Percentiles rank a stretch among this genome's conserved stretches.
Evolutionary conservation across 92 coral and sea anemone species (phyloP).

Genomic region (Porites rus): DNA sequence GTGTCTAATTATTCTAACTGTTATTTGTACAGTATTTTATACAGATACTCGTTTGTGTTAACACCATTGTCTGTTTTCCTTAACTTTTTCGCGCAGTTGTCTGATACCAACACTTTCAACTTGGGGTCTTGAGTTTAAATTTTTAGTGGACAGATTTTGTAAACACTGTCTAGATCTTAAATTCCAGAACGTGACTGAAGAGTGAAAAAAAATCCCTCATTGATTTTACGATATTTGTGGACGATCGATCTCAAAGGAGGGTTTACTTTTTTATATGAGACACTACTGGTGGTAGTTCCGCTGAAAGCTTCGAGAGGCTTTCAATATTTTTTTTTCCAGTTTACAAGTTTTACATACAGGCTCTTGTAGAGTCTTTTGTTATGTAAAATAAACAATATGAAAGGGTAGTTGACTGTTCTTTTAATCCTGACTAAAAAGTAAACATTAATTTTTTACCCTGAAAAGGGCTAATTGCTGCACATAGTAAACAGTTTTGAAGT

Average conservation of each 20-base stretch:
- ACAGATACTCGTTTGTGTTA: not conserved
- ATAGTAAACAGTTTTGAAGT: no score
- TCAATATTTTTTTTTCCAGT: not conserved
- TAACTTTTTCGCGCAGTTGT: not conserved
- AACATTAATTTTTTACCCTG: conserved; percentile 3
- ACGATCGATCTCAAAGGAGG: not conserved
- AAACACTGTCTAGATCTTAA: not conserved
- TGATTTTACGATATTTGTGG: not conserved
- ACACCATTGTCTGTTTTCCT: not conserved
- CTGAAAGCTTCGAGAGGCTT: not conserved
- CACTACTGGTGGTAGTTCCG: not conserved
- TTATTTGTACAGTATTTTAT: conserved; percentile 8
- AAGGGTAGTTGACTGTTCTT: conserved; percentile 1
- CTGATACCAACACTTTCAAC: not conserved
- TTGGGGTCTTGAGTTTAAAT: not conserved
- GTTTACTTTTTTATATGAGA: not conserved
- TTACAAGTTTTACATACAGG: conserved; percentile 5
- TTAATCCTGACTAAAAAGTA: conserved; percentile 5
- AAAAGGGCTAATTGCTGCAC: not conserved
- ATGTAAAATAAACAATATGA: conserved; percentile 35
- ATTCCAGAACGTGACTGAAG: not conserved
- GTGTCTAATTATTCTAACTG: not conserved
- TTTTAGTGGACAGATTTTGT: conserved; percentile 12
- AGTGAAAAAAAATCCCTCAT: not conserved
- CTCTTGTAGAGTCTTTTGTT: conserved; percentile 34